Evolutionary conservation across 2,113 vertebrate species (phyloP), one percentile per base, ranked within the genome.

Genomic region (Sardina pilchardus): DNA sequence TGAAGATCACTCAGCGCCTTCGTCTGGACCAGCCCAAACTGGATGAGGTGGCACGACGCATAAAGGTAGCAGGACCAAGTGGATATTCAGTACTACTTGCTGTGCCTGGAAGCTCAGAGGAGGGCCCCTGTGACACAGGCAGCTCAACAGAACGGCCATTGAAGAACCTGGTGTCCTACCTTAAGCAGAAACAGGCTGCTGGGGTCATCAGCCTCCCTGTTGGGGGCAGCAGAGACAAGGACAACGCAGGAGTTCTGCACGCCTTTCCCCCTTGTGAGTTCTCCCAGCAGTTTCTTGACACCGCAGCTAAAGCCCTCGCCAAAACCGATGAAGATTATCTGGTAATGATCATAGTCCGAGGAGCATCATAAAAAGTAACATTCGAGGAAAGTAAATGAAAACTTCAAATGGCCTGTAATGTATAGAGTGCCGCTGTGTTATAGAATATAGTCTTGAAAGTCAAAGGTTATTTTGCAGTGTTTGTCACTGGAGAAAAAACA

Each of bases 111-210:
- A 90, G 92, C 85, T 95, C 96, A 0, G 98, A 99, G 90, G 95
- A 93, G 89, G 87, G 95, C 26, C 63, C 95, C 48, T 87, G 93
- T 0, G 96, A 97, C 88, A 71, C 93, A 96, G 81, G 95, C 97
- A 86, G 95, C 95, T 98, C 98, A 75, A 99, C 98, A 26, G 98
- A 99, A 93, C 96, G 98, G 90, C 98, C 98, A 0, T 96, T 99
- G 90, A 97, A 98, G 92, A 99, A 99, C 96, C 96, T 99, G 94
- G 98, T 99, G 92, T 99, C 98, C 89, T 99, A 99, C 90, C 96
- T 99, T 96, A 99, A 99, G 96, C 98, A 99, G 97, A 99, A 99
- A 95, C 98, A 99, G 94, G 98, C 98, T n/a, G 98, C 98, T 36
- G 98, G 98, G 86, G 98, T 99, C 92, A 99, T 99, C 95, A 99